Conservation (phyloP, 2,888 invertebrate genomes). For the Drosophila anomalipes region DNA sequence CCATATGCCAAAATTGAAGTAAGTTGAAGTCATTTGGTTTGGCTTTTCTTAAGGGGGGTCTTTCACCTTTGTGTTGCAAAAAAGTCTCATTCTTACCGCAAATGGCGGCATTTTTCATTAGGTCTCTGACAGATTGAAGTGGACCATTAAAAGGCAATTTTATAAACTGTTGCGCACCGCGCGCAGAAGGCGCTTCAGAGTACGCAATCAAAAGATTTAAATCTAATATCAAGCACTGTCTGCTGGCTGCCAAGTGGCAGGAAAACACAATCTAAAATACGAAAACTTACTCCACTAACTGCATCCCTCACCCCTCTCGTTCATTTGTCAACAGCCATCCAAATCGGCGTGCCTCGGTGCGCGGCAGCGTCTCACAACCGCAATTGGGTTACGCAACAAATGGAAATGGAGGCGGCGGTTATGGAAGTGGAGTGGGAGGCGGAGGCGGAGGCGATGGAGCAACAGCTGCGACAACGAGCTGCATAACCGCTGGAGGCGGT, state of each 20-base stretch:
- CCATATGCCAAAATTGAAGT: neutral
- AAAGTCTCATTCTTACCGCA: slow-evolving; percentile 1
- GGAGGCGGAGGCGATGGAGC: slow-evolving; percentile 14
- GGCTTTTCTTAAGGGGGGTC: neutral
- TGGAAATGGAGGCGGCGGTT: slow-evolving; percentile 83
- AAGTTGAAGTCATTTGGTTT: neutral
- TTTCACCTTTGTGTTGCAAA: neutral
- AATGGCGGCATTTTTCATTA: slow-evolving; percentile 40
- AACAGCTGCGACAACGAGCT: slow-evolving; percentile 55
- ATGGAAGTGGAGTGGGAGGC: neutral
- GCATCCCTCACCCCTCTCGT: neutral
- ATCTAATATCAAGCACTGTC: slow-evolving; percentile 60
- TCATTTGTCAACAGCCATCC: slow-evolving; percentile 68
- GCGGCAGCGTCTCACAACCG: slow-evolving; percentile 82
- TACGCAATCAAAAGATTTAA: slow-evolving; percentile 58
- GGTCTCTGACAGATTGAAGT: slow-evolving; percentile 17
- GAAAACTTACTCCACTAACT: slow-evolving; percentile 17
- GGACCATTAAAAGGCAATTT: slow-evolving; percentile 67
- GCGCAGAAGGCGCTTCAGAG: slow-evolving; percentile 6
- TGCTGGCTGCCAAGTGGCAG: slow-evolving; percentile 20
- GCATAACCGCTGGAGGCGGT: slow-evolving; percentile 84
- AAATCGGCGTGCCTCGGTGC: slow-evolving; percentile 82
- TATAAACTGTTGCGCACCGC: slow-evolving; percentile 62
- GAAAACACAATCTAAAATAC: slow-evolving; percentile 55
- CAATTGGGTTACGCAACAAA: slow-evolving; percentile 86